These are phyloP conservation scores for Drosophila pegasa DNA, from an alignment of 2,888 invertebrate genomes.

Conservation along the genomic window DNA sequence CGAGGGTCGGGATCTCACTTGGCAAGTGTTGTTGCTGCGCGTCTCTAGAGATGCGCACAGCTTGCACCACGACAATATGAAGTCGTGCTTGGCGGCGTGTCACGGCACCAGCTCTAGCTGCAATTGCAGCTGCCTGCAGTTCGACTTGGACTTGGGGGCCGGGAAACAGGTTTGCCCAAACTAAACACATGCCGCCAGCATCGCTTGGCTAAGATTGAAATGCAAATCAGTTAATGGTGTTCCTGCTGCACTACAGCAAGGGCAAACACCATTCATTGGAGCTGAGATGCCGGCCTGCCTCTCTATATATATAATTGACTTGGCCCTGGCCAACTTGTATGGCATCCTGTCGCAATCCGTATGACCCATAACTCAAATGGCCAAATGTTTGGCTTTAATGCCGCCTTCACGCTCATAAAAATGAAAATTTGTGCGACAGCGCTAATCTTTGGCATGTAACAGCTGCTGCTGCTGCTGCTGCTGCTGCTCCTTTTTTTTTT, in stretches of 20 bases:
- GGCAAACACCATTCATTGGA: slow-evolving; percentile 52
- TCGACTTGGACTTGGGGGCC: slow-evolving; percentile 18
- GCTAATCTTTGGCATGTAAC: slow-evolving; percentile 72
- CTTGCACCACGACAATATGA: not conserved
- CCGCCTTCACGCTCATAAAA: slow-evolving; percentile 60
- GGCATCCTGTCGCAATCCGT: slow-evolving; percentile 21
- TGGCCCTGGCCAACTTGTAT: slow-evolving; percentile 33
- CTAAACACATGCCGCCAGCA: slow-evolving; percentile 74
- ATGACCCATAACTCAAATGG: slow-evolving; percentile 59
- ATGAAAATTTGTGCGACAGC: slow-evolving; percentile 75
- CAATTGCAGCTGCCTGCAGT: slow-evolving; percentile 36
- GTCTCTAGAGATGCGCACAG: slow-evolving; percentile 27
- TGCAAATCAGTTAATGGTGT: slow-evolving; percentile 76
- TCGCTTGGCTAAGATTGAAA: slow-evolving; percentile 67
- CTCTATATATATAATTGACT: slow-evolving; percentile 57
- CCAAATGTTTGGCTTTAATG: slow-evolving; percentile 65
- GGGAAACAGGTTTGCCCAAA: slow-evolving; percentile 70
- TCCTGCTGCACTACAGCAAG: slow-evolving; percentile 32
- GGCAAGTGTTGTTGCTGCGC: slow-evolving; percentile 61
- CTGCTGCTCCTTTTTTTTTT: not conserved
- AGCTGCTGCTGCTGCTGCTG: slow-evolving; percentile 57
- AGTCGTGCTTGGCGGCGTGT: slow-evolving; percentile 28
- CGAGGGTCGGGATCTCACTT: slow-evolving; percentile 77
- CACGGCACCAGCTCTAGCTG: slow-evolving; percentile 37
- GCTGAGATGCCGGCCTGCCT: slow-evolving; percentile 30